Evolutionary conservation across 2,888 invertebrate species (phyloP).

Genomic region (Brachyopa scutellaris): DNA sequence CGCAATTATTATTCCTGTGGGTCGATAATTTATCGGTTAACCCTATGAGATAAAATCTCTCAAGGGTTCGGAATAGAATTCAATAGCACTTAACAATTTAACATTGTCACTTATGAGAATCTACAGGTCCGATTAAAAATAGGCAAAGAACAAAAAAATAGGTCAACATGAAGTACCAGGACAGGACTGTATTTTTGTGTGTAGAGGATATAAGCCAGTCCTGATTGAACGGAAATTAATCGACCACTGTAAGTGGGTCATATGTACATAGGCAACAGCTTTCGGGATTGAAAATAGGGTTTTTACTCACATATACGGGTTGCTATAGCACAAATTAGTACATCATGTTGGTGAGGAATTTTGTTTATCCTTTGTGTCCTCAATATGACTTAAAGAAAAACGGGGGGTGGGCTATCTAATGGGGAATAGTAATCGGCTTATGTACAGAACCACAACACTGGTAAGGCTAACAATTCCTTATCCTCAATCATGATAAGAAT

Average conservation of each 20-base stretch:
- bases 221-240: constrained; percentile 22
- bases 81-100: constrained; percentile 7
- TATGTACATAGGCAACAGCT: background rate
- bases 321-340: background rate
- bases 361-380: background rate
- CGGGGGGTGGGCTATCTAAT: no score
- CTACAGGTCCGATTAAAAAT: background rate
- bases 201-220: background rate
- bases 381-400: no score
- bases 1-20: constrained; percentile 16
- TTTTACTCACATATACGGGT: background rate
- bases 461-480: no score
- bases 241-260: background rate
- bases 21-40: constrained; percentile 9
- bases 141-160: background rate
- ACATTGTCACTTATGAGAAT: constrained; percentile 14
- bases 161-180: background rate
- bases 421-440: no score
- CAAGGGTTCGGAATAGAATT: constrained; percentile 12
- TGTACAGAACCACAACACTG: no score
- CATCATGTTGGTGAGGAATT: background rate
- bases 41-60: constrained; percentile 3
- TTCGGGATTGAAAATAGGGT: background rate
- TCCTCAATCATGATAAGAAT: no score
- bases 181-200: no score